Evolutionary conservation across 2,797 vertebrate genomes (phyloP).

Genomic region (Enteromius paludinosus): DNA sequence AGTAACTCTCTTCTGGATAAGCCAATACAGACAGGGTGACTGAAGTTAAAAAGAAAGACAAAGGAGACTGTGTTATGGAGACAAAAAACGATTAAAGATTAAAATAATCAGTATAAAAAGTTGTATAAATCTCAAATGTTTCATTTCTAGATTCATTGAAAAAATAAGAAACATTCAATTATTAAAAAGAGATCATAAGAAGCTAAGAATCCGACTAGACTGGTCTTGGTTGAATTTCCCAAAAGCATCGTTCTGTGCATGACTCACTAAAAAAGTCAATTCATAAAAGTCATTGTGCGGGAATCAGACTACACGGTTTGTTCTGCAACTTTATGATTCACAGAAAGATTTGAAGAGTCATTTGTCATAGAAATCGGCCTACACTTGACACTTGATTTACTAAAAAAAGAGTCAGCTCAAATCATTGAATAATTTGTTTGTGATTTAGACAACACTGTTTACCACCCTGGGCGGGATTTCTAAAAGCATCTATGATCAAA

Average conservation of each 20-base stretch:
- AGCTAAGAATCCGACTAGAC: neutral
- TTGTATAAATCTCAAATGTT: neutral
- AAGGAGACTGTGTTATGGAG: neutral
- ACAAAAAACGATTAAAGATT: slow-evolving; percentile 1
- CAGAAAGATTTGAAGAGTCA: neutral
- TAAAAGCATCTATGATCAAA: neutral
- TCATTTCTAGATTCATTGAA: neutral
- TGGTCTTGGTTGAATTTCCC: neutral
- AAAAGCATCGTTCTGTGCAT: neutral
- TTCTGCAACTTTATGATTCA: neutral
- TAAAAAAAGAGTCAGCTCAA: neutral
- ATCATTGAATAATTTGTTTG: neutral
- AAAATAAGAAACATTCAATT: neutral
- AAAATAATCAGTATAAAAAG: neutral
- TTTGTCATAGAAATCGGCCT: neutral
- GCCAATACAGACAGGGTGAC: neutral
- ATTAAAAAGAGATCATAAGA: neutral
- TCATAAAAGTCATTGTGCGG: neutral
- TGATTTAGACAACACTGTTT: neutral
- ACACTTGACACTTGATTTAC: too few species aligned
- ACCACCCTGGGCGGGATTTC: neutral
- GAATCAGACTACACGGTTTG: neutral
- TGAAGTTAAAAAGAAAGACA: neutral
- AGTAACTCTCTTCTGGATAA: neutral
- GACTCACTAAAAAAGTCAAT: neutral